These are phyloP conservation scores for Ophion ellenae DNA, from an alignment of 2,888 invertebrate species.

Conservation along the genomic window DNA sequence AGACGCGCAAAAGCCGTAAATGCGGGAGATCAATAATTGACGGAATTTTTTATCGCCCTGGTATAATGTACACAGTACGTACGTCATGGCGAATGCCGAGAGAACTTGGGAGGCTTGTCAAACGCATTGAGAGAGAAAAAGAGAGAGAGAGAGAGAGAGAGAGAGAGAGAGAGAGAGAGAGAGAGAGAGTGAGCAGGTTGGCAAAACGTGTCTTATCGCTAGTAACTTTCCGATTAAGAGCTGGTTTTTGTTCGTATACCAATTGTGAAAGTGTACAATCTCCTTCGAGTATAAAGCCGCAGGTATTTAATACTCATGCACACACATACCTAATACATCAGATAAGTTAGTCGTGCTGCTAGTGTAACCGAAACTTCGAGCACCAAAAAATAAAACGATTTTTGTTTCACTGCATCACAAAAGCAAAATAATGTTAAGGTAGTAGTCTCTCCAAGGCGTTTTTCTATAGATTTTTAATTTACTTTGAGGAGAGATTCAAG, in stretches of 20 bases:
- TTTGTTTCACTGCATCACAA: not conserved
- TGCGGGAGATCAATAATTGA: conserved; percentile 39
- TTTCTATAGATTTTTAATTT: no score
- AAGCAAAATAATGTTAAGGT: not conserved
- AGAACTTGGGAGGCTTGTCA: conserved; percentile 18
- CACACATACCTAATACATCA: not conserved
- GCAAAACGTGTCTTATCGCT: conserved; percentile 49
- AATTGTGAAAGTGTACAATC: conserved; percentile 41
- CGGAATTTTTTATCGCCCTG: conserved; percentile 30
- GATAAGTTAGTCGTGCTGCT: not conserved
- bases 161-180: not conserved
- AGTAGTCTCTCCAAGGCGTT: no score
- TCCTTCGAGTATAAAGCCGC: not conserved
- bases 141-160: conserved; percentile 11
- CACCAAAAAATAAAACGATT: not conserved
- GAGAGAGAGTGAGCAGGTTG: conserved; percentile 16
- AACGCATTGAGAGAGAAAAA: not conserved
- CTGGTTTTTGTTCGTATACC: conserved; percentile 32
- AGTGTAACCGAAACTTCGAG: not conserved
- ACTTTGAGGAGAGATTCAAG: no score
- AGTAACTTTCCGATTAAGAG: conserved; percentile 56
- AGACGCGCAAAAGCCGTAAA: not conserved
- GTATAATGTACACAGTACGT: not conserved
- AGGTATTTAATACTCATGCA: not conserved
- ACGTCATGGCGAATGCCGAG: conserved; percentile 12